These are phyloP conservation scores for Phoebastria nigripes DNA, from an alignment of 2,797 vertebrate species.

Conservation along the genomic window DNA sequence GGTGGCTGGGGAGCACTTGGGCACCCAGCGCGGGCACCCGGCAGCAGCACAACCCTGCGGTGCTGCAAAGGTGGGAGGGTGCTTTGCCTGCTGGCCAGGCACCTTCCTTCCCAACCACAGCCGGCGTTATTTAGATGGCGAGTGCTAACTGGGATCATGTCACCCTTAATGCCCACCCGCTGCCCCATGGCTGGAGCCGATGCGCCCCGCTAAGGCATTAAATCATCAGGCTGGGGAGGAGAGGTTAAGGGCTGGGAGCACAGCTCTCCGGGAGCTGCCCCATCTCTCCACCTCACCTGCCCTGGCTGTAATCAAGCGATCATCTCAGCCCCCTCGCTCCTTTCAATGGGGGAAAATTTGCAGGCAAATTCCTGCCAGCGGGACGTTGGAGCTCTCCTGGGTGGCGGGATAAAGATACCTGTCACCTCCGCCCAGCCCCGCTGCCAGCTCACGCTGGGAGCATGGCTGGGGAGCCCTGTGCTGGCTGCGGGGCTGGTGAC, in stretches of 20 bases:
- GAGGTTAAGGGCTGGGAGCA: conserved; percentile 79
- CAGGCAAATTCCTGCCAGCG: conserved; percentile 88
- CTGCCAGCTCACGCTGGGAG: conserved; percentile 67
- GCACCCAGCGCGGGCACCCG: fast-evolving
- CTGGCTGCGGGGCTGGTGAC: conserved; percentile 4
- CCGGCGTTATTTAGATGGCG: fast-evolving
- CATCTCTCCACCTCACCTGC: conserved; percentile 70
- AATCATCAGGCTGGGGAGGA: conserved; percentile 75
- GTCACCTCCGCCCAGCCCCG: conserved; percentile 77
- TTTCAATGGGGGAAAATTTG: conserved; percentile 77
- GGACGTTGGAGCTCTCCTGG: conserved; percentile 76
- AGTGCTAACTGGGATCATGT: not conserved
- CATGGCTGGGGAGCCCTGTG: conserved; percentile 44
- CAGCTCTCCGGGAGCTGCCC: conserved; percentile 61
- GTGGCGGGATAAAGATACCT: conserved; percentile 83
- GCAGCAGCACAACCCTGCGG: not conserved
- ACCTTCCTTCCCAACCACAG: not conserved
- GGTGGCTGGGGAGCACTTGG: not conserved
- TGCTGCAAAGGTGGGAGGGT: fast-evolving
- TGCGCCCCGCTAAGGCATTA: not conserved
- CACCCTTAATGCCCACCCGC: not conserved
- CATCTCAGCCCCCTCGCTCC: conserved; percentile 75
- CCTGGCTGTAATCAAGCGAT: conserved; percentile 81
- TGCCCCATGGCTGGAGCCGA: not conserved
- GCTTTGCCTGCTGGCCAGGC: not conserved